These are phyloP conservation scores for Harpalus rufipes DNA, from an alignment of 2,888 invertebrate genomes.

Conservation along the genomic window DNA sequence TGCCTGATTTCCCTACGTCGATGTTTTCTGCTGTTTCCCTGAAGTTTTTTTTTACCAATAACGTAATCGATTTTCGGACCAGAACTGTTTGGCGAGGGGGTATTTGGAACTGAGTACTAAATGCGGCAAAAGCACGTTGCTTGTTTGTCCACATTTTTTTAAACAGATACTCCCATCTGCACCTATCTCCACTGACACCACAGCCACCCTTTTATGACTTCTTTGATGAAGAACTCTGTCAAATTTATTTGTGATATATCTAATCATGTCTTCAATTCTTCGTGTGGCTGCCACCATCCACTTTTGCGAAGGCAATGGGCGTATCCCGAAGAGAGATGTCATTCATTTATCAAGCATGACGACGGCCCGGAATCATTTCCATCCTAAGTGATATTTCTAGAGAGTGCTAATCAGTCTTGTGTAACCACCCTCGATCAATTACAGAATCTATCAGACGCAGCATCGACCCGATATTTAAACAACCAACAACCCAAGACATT, in stretches of 20 bases:
- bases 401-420: constrained; percentile 76
- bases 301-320: constrained; percentile 68
- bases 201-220: no score
- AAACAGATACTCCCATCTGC: no score
- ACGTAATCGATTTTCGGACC: no score
- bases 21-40: no score
- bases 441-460: constrained; percentile 73
- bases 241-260: neutral
- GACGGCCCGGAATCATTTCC: constrained; percentile 72
- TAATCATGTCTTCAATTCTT: neutral
- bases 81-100: no score
- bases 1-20: no score
- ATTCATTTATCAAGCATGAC: constrained; percentile 75
- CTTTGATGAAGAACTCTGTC: no score
- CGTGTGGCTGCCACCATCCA: neutral
- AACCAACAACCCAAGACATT: constrained; percentile 18
- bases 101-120: no score
- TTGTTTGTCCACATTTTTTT: no score
- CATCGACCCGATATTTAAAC: neutral
- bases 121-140: no score
- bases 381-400: constrained; percentile 75
- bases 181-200: no score
- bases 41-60: no score
- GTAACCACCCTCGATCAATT: constrained; percentile 76
- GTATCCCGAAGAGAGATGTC: constrained; percentile 74